Evolutionary conservation across 2,797 vertebrate species (phyloP).

Genomic region (Huso huso): DNA sequence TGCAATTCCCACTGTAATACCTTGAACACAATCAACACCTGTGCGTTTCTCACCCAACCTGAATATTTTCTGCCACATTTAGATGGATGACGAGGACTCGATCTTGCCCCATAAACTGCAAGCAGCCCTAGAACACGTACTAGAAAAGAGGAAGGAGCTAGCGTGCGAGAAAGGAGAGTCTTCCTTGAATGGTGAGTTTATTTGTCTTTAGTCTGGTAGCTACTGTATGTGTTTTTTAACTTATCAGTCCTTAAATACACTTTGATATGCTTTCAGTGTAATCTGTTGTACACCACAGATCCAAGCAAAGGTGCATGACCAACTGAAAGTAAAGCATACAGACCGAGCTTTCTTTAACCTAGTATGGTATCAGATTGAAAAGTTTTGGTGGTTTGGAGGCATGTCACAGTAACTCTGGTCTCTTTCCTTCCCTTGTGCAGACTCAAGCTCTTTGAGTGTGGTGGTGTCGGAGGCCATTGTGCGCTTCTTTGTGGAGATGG

Average conservation of each 20-base stretch:
- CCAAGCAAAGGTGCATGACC: too few species aligned
- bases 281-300: too few species aligned
- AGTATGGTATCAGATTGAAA: neutral
- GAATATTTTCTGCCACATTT: constrained; percentile 17
- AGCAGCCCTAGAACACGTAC: constrained; percentile 82
- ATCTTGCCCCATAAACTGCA: constrained; percentile 95
- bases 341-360: too few species aligned
- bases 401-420: neutral
- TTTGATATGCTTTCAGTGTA: too few species aligned
- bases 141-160: constrained; percentile 88
- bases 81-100: constrained; percentile 96
- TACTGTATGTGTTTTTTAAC: too few species aligned
- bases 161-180: constrained; percentile 73
- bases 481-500: constrained; percentile 94
- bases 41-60: too few species aligned
- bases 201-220: too few species aligned
- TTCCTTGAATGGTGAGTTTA: constrained; percentile 47
- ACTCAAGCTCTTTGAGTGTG: constrained; percentile 72
- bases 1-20: too few species aligned
- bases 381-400: too few species aligned
- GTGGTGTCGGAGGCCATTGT: constrained; percentile 93
- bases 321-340: too few species aligned
- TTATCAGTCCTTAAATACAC: too few species aligned
- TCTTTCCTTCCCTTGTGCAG: constrained; percentile 27
- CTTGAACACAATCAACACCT: too few species aligned